These are phyloP conservation scores for Andrena marginata DNA, from an alignment of 2,888 invertebrate genomes.

Conservation along the genomic window DNA sequence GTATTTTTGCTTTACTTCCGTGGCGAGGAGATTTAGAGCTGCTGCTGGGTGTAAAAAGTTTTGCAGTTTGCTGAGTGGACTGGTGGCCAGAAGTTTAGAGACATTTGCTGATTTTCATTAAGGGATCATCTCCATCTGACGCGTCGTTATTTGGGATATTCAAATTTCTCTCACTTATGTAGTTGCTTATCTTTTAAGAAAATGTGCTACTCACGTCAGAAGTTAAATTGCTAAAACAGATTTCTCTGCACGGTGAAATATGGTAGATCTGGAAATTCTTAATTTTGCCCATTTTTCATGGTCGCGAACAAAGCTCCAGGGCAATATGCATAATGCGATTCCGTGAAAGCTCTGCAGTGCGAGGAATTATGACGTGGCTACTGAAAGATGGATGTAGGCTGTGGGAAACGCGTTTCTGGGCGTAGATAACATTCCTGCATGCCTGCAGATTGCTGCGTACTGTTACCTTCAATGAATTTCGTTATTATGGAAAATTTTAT, in stretches of 20 bases:
- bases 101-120: too few relatives aligned
- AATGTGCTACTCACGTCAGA: too few relatives aligned
- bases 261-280: not conserved
- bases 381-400: not conserved
- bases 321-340: constrained; percentile 1
- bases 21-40: not conserved
- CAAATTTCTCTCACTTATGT: too few relatives aligned
- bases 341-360: not conserved
- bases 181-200: too few relatives aligned
- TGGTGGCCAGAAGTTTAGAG: too few relatives aligned
- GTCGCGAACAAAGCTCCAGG: not conserved
- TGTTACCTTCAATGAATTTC: too few relatives aligned
- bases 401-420: too few relatives aligned
- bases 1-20: constrained; percentile 12
- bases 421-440: too few relatives aligned
- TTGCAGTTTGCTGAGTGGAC: not conserved
- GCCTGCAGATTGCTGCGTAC: too few relatives aligned
- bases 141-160: too few relatives aligned
- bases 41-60: not conserved
- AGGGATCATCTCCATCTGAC: too few relatives aligned
- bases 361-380: constrained; percentile 16
- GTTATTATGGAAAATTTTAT: too few relatives aligned
- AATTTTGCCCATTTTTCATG: constrained; percentile 27
- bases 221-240: not conserved
- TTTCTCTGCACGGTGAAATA: not conserved